Evolutionary conservation across 1,140 invertebrate genomes (phyloP).

Genomic region (Venustaconcha ellipsiformis): DNA sequence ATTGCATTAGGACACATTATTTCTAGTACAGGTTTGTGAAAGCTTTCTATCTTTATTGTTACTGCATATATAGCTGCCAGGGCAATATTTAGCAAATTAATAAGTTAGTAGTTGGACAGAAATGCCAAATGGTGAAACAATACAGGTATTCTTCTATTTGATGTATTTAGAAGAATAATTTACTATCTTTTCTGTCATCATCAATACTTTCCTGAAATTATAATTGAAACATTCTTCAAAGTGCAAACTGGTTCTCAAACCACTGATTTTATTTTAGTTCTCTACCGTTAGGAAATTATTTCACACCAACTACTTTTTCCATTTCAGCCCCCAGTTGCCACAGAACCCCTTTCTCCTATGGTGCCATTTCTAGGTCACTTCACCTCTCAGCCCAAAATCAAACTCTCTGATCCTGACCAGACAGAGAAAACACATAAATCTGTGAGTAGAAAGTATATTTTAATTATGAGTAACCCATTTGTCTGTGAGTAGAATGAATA

Average conservation of each 20-base stretch:
- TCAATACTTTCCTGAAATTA: not conserved
- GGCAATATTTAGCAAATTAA: no score
- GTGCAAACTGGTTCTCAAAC: not conserved
- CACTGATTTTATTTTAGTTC: not conserved
- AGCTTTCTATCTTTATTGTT: no score
- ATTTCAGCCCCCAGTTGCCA: constrained; percentile 55
- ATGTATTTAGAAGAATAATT: no score
- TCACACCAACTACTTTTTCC: not conserved
- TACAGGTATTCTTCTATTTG: no score
- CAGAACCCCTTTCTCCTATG: constrained; percentile 50
- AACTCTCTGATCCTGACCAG: constrained; percentile 24
- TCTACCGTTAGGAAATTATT: not conserved
- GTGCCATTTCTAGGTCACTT: constrained; percentile 61
- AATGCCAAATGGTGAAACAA: no score
- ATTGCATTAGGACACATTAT: no score
- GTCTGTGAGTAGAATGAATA: constrained; percentile 30
- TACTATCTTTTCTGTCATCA: no score
- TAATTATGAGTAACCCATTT: no score
- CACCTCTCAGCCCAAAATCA: constrained; percentile 10
- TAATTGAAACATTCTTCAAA: not conserved
- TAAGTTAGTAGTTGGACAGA: no score
- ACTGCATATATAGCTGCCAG: no score
- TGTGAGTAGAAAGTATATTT: constrained; percentile 36
- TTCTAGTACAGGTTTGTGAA: no score
- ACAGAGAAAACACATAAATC: constrained; percentile 33